Conservation (phyloP, 2,888 invertebrate genomes). For the Dascillus cervinus region DNA sequence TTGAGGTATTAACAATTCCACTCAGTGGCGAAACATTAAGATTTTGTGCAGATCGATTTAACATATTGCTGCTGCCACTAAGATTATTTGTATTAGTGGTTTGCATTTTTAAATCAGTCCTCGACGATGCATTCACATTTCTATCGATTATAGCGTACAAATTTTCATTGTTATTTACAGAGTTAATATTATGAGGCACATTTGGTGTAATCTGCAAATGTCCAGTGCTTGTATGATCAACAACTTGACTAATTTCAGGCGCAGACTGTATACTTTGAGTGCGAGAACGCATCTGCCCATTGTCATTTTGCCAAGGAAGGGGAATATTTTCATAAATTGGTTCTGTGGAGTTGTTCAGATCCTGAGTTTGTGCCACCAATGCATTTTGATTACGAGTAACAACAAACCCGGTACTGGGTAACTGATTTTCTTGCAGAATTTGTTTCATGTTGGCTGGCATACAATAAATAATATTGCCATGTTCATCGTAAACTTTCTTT, state of each 20-base stretch:
- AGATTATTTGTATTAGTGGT: constrained; percentile 14
- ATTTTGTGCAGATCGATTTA: constrained; percentile 21
- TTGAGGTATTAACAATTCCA: constrained; percentile 5
- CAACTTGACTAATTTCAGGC: constrained; percentile 47
- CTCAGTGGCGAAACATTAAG: constrained; percentile 14
- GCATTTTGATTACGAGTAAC: constrained; percentile 45
- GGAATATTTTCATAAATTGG: constrained; percentile 80
- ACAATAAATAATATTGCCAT: constrained; percentile 56
- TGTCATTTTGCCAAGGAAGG: constrained; percentile 52
- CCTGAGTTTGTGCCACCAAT: constrained; percentile 32
- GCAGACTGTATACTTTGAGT: constrained; percentile 68
- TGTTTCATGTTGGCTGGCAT: constrained; percentile 49
- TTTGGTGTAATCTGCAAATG: constrained; percentile 21
- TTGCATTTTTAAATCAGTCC: constrained; percentile 20
- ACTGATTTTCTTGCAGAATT: constrained; percentile 38
- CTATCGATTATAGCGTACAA: constrained; percentile 35
- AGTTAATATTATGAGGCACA: constrained; percentile 22
- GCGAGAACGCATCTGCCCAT: constrained; percentile 39
- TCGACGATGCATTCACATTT: constrained; percentile 22
- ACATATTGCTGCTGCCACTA: constrained; percentile 18
- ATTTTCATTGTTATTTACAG: constrained; percentile 29
- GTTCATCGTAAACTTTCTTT: constrained; percentile 54
- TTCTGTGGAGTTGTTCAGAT: constrained; percentile 49
- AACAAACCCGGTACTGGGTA: constrained; percentile 43
- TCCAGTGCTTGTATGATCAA: constrained; percentile 32